phyloP scores from a whole-genome alignment of 2,797 vertebrate species.

The Tinamus major region DNA sequence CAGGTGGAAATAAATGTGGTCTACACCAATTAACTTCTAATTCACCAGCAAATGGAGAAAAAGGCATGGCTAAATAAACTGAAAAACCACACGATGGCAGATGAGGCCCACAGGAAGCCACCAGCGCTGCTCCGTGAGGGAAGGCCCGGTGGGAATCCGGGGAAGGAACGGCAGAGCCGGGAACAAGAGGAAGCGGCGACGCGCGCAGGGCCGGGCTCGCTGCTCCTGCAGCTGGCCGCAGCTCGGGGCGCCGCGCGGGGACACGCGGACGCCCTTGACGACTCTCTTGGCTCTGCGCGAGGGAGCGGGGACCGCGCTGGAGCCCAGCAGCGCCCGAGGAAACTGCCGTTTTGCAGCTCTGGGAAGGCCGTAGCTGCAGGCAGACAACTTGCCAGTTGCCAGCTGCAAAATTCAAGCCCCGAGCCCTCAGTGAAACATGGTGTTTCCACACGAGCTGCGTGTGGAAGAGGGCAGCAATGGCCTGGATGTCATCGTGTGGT shows the following conservation, averaged over 20 bases:
- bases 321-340: not conserved
- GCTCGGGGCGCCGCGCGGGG: not conserved
- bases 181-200: not conserved
- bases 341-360: not conserved
- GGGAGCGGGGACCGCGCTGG: not conserved
- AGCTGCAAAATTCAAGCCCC: not conserved
- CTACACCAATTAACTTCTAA: not conserved
- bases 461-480: not conserved
- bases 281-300: not conserved
- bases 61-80: not conserved
- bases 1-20: not conserved
- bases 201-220: accelerated
- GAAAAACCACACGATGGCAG: not conserved
- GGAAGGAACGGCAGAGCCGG: not conserved
- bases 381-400: accelerated
- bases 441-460: accelerated
- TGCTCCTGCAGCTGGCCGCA: accelerated
- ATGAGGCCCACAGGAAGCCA: not conserved
- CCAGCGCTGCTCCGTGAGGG: not conserved
- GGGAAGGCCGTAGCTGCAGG: not conserved
- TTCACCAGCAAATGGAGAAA: not conserved
- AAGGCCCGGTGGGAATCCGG: not conserved
- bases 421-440: accelerated
- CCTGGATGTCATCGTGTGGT: not conserved
- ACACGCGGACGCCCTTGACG: not conserved